Base-by-base conservation (phyloP, 1,140 invertebrate genomes). In the Acyrthosiphon pisum region DNA sequence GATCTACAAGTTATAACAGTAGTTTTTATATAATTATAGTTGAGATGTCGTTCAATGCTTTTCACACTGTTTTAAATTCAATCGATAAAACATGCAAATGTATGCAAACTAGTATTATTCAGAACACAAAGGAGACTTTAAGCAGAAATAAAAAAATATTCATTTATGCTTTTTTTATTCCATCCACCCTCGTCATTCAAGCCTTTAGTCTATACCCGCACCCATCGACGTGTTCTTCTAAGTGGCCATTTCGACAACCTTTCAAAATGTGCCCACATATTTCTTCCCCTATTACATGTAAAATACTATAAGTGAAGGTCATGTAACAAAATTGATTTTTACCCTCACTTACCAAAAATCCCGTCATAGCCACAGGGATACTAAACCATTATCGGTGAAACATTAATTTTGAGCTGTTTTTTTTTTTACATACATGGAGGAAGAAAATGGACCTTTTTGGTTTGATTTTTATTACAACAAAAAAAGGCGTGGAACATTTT, bases 231-330 rank as follows among this genome's bases (percentile, higher is more conserved):
- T 86, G 91, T 93, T 86, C 48, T 44, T 56, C 81, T 93, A 56
- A 93, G 91, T 93, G 91, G 91, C 50, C 46, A 93, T 93, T 93
- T 93, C 91, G 91, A 93, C 91, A 93, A 93, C 81, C 50, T 93
- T 93, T 93, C 50, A 93, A 86, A 93, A 86, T 84, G 91, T 50
- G 35, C 76, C 35, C 91, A 93, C 81, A 86, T 83, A 84, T 30
- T 83, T 92, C n/a, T 83, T 83, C 68, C 91, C 81, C 76, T 56
- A 86, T 86, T 84, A 37, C 44, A 56, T 86, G 84, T 83, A 93
- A 93, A 93, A 93, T 44, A 93, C 91, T 93, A 84, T 86, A 56
- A 41, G 35, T 86, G 35, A 83, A 93, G 81, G 91, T 93, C 81
- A 86, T 86, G 91, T 86, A 93, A 93, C 48, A 53, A 93, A 93